Conservation (phyloP, 2,797 vertebrate genomes). For the Microctenopoma stevenorrisi region DNA sequence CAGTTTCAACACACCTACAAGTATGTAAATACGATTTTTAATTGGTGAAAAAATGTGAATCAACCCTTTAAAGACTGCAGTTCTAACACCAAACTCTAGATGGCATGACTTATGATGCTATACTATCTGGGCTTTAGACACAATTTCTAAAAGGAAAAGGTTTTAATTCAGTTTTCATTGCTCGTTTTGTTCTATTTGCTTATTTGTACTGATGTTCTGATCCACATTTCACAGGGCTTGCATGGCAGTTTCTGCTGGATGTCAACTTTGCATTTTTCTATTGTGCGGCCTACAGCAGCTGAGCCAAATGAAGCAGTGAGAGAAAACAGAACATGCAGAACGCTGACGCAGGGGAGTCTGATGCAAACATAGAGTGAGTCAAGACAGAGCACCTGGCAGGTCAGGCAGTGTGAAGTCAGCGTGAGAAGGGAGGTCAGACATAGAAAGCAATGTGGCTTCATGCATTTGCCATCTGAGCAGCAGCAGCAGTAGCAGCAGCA, state of each 20-base stretch:
- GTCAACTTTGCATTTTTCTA: conserved; percentile 40
- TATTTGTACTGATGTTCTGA: neutral
- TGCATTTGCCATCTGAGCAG: conserved; percentile 73
- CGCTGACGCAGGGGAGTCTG: conserved; percentile 37
- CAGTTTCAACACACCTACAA: neutral
- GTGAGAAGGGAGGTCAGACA: conserved; percentile 37
- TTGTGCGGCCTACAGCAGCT: conserved; percentile 53
- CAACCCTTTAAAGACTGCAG: conserved; percentile 44
- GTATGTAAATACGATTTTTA: neutral
- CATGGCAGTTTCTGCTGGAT: conserved; percentile 33
- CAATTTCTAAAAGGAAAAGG: neutral
- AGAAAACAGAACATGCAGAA: conserved; percentile 43
- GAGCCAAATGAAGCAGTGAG: conserved; percentile 39
- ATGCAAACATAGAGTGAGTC: conserved; percentile 41
- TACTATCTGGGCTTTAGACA: conserved; percentile 8
- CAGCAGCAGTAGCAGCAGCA: conserved; percentile 74
- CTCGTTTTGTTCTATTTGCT: neutral
- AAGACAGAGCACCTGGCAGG: conserved; percentile 36
- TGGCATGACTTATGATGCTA: conserved; percentile 45
- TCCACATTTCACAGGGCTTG: conserved; percentile 20
- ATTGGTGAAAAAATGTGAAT: conserved; percentile 4
- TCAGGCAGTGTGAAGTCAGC: conserved; percentile 43
- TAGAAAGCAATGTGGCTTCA: conserved; percentile 68
- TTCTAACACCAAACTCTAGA: conserved; percentile 65
- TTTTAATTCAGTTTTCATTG: neutral